Evolutionary conservation across 2,113 vertebrate species (phyloP), one percentile per base, ranked within the genome.

Genomic region (Callopanchax toddi): DNA sequence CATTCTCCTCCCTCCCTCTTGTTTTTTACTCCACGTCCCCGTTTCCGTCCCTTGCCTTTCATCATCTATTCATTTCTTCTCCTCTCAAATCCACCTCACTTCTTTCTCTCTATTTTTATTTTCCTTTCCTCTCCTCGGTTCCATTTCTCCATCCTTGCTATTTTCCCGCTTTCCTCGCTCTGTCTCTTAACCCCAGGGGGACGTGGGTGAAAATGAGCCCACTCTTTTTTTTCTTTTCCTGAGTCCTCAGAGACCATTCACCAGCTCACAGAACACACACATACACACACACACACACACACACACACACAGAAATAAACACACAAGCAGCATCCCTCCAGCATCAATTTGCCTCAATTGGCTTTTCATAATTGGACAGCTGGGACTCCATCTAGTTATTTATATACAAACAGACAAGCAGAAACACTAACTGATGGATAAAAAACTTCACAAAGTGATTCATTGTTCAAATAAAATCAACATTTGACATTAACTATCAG

Each of bases 271-370:
- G 9, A 40, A 45, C 21, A 46, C 40, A 45, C 15, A n/a, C n/a
- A n/a, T n/a, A n/a, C n/a, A n/a, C n/a, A n/a, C n/a, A n/a, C n/a
- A 45, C 21, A 46, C 40, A 37, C 15, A 44, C 20, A 46, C 40
- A 46, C 15, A 44, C 20, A 46, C 40, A 37, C 11, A 53, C 49
- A 44, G 12, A 72, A 26, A 59, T 32, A 59, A 0, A 58, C 46
- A 63, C 39, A 49, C 17, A 40, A 2, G 11, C 23, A 60, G 11
- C 49, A 36, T 60, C 50, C 44, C 61, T 66, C 21, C 45, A 61
- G 67, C 74, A 49, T 36, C 40, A 60, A 49, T 65, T 51, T 0
- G 29, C 49, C 53, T 63, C 55, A 53, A 49, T 65, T 65, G 60
- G 9, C 23, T 55, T 76, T 49, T 59, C 22, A 60, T 65, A 59